A percentile compares a stretch with the other conserved stretches of the same genome.
Conservation (phyloP, 2,888 invertebrate species). For the Altica lythri region DNA sequence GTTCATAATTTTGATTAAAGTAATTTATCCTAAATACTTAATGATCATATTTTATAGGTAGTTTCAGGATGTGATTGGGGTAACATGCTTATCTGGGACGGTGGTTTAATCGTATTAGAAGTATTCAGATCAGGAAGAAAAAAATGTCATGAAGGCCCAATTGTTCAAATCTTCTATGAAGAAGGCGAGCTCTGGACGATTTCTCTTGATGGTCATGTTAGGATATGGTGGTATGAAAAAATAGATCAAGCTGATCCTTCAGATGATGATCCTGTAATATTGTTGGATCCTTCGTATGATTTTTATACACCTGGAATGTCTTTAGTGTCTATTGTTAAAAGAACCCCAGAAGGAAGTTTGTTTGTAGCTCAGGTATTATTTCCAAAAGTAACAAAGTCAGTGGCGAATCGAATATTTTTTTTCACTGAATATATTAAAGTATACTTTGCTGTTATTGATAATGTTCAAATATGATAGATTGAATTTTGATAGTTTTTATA, state of each 20-base stretch:
- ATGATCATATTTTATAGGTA: slow-evolving; percentile 61
- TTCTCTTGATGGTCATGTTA: slow-evolving; percentile 76
- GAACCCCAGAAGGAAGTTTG: slow-evolving; percentile 51
- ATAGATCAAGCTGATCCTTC: slow-evolving; percentile 86
- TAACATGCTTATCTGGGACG: slow-evolving; percentile 90
- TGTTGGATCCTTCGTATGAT: slow-evolving; percentile 86
- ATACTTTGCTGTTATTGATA: too few relatives aligned
- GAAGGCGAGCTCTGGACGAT: slow-evolving; percentile 56
- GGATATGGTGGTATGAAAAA: slow-evolving; percentile 89
- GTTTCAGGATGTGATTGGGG: slow-evolving; percentile 91
- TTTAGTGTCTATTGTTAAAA: slow-evolving; percentile 63
- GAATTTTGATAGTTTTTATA: too few relatives aligned
- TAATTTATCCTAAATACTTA: too few relatives aligned
- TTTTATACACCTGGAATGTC: slow-evolving; percentile 62
- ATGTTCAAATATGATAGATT: too few relatives aligned
- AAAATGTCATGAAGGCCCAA: slow-evolving; percentile 75
- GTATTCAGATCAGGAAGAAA: slow-evolving; percentile 73
- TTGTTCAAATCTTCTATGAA: slow-evolving; percentile 64
- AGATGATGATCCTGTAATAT: slow-evolving; percentile 78
- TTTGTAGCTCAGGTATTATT: slow-evolving; percentile 78
- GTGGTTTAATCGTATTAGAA: slow-evolving; percentile 84
- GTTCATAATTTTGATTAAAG: neutral
- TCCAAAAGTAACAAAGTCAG: slow-evolving; percentile 2
- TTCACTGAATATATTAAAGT: too few relatives aligned
- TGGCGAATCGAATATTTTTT: too few relatives aligned